Conservation (phyloP, 1,140 invertebrate species). For the Thaumatotibia leucotreta region DNA sequence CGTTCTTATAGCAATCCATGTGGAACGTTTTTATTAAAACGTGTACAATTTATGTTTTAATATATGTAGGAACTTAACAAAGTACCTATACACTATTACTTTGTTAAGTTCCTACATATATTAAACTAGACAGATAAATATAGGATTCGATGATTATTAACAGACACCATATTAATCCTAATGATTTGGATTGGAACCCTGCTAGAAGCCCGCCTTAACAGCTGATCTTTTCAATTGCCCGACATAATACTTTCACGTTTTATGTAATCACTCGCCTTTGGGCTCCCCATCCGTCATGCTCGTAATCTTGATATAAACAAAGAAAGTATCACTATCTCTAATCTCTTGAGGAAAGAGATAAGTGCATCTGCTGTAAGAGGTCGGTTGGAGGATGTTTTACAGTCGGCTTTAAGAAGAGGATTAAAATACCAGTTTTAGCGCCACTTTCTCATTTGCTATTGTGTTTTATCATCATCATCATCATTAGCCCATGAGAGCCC, state of each 20-base stretch:
- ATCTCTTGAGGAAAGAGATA: constrained; percentile 34
- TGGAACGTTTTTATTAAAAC: no score
- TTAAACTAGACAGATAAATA: no score
- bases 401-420: not conserved
- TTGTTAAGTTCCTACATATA: no score
- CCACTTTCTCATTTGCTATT: not conserved
- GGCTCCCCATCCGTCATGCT: constrained; percentile 44
- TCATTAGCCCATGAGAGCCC: no score
- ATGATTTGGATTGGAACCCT: no score
- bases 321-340: constrained; percentile 40
- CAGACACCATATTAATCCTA: no score
- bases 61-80: no score
- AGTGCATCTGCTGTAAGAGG: not conserved
- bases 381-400: not conserved
- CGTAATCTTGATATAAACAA: constrained; percentile 53
- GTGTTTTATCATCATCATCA: not conserved
- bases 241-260: constrained; percentile 54
- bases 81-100: no score
- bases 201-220: no score
- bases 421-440: not conserved
- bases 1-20: no score
- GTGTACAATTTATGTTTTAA: no score
- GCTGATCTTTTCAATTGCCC: constrained; percentile 37
- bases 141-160: no score
- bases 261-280: constrained; percentile 49